phyloP scores from a whole-genome alignment of 53 echinoderm and acorn worm species.

The Stichopus horrens region DNA sequence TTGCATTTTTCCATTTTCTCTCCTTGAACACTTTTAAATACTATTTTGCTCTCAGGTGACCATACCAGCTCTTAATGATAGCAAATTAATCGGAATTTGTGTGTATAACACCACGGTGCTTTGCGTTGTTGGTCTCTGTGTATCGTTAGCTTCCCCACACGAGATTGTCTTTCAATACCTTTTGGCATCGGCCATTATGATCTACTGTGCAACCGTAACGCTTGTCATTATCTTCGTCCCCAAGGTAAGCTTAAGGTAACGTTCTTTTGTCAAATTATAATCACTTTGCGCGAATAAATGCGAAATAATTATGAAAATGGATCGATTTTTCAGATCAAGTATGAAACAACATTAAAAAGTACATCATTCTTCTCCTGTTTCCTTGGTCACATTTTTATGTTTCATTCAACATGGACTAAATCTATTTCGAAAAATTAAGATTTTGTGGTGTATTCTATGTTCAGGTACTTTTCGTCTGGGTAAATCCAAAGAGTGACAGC shows the following conservation, averaged over 20 bases:
- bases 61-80: slow-evolving; percentile 24
- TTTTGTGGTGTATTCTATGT: no score
- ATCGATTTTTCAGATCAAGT: no score
- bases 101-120: slow-evolving; percentile 8
- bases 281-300: no score
- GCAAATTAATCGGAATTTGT: slow-evolving; percentile 3
- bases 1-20: not conserved
- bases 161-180: not conserved
- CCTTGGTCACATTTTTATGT: no score
- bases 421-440: no score
- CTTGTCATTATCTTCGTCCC: not conserved
- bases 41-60: slow-evolving; percentile 1
- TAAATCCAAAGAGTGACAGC: no score
- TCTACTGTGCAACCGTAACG: not conserved
- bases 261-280: no score
- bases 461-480: no score
- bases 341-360: no score
- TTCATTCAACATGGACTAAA: no score
- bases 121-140: not conserved
- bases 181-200: not conserved
- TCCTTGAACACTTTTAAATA: not conserved
- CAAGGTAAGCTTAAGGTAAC: not conserved
- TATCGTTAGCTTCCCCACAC: not conserved
- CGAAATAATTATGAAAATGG: no score
- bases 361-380: no score